Base-by-base conservation (phyloP, 2,113 vertebrate genomes). In the Phylloscopus trochiloides region DNA sequence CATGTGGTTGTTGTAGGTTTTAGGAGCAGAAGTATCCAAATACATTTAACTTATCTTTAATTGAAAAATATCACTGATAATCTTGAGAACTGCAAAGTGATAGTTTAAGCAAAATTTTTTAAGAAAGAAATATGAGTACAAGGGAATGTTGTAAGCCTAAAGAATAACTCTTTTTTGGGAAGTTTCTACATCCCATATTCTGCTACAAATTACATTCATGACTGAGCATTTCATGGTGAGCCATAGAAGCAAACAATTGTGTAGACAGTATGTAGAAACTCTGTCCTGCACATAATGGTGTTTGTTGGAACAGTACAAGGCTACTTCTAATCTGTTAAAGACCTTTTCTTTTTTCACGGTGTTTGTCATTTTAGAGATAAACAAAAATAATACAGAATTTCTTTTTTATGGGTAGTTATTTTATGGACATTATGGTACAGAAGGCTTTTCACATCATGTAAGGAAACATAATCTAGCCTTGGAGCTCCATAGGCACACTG, bases 81-180 rank as follows among this genome's bases (percentile, higher is more conserved):
- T 50, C 18, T 17, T 45, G 29, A 81, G 17, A 74, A 77, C 4
- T 29, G 15, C 4, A n/a, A 77, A 81, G 9, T 10, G 17, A 42
- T 28, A 73, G 74, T 77, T 74, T 40, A 31, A 67, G 36, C 14
- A 84, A 81, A 55, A 55, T 47, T 47, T 4, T 34, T 73, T 7
- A 58, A 38, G 18, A 5, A 28, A 50, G 14, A 52, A 54, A 1
- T 4, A 5, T 24, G n/a, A 75, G 12, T 63, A 32, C 4, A 28
- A 38, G 24, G 25, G 4, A 43, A 17, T 26, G 7, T 2, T 52
- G 5, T 16, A 66, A 71, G 42, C 29, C 21, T 62, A 61, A 93
- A 59, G 7, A 3, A 6, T 24, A 73, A 34, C 2, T n/a, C 4
- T 14, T 3, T 0, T 2, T 3, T 19, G 11, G 52, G 22, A 65